Conservation (phyloP, 2,888 invertebrate species). For the Nyleta sp. region DNA sequence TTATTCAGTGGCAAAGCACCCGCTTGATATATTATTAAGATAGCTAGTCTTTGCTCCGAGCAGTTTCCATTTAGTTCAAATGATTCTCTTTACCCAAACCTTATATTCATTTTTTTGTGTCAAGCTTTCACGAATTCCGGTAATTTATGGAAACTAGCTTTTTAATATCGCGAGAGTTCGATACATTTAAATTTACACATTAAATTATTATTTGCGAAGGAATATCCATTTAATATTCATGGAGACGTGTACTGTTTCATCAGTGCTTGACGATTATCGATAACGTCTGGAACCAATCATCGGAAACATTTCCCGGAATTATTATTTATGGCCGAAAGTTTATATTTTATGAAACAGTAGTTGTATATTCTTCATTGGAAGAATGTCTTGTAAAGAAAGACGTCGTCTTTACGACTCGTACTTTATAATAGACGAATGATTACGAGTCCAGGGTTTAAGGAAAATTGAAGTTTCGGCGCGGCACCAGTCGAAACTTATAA, state of each 20-base stretch:
- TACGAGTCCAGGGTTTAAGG: constrained; percentile 17
- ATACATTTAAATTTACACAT: too few species aligned
- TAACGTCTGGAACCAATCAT: constrained; percentile 7
- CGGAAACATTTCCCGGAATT: background rate
- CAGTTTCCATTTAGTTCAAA: constrained; percentile 24
- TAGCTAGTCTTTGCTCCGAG: constrained; percentile 2
- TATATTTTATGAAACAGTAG: too few species aligned
- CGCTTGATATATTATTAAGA: constrained; percentile 17
- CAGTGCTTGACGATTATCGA: background rate
- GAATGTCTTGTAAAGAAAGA: constrained; percentile 28
- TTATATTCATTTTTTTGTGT: too few species aligned
- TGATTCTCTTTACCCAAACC: constrained; percentile 11
- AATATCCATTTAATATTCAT: too few species aligned
- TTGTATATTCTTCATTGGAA: constrained; percentile 31
- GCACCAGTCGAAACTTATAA: constrained; percentile 25
- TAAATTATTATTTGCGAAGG: too few species aligned
- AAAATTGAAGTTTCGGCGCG: constrained; percentile 40
- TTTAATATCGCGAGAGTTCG: too few species aligned
- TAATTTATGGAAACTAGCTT: too few species aligned
- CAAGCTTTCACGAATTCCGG: too few species aligned
- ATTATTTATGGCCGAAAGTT: constrained; percentile 20
- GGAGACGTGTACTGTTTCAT: constrained; percentile 1
- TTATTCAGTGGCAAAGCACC: constrained; percentile 10
- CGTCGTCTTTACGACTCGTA: constrained; percentile 11
- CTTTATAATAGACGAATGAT: constrained; percentile 33